These are phyloP conservation scores for Drosophila birchii DNA, from an alignment of 2,888 invertebrate genomes.

Conservation along the genomic window DNA sequence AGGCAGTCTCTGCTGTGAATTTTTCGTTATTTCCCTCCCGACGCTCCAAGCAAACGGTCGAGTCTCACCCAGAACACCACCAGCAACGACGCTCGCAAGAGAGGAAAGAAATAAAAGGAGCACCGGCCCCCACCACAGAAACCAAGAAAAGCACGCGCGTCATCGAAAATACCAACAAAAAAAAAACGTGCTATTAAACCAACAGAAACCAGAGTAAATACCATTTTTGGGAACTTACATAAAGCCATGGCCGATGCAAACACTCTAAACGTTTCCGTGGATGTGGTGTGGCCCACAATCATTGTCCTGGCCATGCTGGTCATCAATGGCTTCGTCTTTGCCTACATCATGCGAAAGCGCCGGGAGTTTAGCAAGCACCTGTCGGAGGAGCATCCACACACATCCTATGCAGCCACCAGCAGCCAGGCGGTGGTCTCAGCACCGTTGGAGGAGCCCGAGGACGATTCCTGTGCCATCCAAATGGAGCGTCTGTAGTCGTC, in stretches of 20 bases:
- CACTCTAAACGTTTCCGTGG: slow-evolving; percentile 62
- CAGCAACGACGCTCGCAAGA: slow-evolving; percentile 4
- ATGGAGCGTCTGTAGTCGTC: slow-evolving; percentile 68
- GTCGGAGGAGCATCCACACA: slow-evolving; percentile 11
- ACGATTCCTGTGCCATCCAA: slow-evolving; percentile 67
- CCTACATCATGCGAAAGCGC: slow-evolving; percentile 69
- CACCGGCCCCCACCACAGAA: slow-evolving; percentile 16
- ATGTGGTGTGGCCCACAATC: slow-evolving; percentile 70
- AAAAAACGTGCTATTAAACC: slow-evolving; percentile 67
- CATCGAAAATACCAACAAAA: slow-evolving; percentile 30
- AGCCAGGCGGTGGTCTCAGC: slow-evolving; percentile 2
- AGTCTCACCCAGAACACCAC: slow-evolving; percentile 23
- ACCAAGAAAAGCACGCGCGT: slow-evolving; percentile 60
- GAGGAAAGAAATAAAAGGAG: slow-evolving; percentile 67
- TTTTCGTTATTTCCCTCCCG: slow-evolving; percentile 63
- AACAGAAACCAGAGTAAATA: slow-evolving; percentile 11
- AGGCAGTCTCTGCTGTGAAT: slow-evolving; percentile 42
- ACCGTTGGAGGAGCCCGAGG: slow-evolving; percentile 16
- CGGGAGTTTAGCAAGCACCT: slow-evolving; percentile 52
- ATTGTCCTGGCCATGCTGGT: slow-evolving; percentile 63
- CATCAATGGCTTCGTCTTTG: slow-evolving; percentile 73
- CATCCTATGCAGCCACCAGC: slow-evolving; percentile 30
- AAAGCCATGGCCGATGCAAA: slow-evolving; percentile 49
- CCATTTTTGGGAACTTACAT: slow-evolving; percentile 8
- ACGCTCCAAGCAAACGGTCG: slow-evolving; percentile 62